These are phyloP conservation scores for Picus viridis DNA, from an alignment of 2,797 vertebrate species.

Conservation along the genomic window DNA sequence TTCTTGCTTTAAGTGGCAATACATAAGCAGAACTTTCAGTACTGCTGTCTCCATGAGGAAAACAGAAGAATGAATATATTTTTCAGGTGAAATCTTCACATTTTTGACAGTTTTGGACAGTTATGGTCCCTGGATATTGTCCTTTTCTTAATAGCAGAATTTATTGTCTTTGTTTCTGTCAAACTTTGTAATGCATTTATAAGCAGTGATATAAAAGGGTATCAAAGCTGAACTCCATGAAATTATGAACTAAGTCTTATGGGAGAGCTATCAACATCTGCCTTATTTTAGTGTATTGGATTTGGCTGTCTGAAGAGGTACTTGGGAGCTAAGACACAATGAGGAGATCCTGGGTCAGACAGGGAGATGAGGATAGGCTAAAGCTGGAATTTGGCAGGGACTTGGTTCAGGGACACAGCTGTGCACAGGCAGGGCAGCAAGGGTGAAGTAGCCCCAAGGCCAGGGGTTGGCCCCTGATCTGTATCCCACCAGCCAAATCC, in stretches of 20 bases:
- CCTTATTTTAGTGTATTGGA: not conserved
- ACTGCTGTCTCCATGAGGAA: not conserved
- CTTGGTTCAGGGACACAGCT: not conserved
- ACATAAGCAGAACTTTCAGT: not conserved
- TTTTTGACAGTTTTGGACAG: not conserved
- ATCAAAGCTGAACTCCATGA: not conserved
- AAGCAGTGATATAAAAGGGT: not conserved
- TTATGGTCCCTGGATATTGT: not conserved
- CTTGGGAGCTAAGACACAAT: not conserved
- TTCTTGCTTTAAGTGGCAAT: not conserved
- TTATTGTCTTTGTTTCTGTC: not conserved
- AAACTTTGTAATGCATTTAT: not conserved
- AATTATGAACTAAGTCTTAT: not conserved
- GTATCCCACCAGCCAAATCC: not conserved
- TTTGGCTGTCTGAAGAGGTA: not conserved
- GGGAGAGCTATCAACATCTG: not conserved
- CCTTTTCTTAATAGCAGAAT: not conserved
- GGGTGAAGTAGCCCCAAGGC: not conserved
- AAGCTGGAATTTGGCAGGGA: rapidly evolving
- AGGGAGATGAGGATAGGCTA: rapidly evolving
- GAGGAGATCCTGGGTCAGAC: not conserved
- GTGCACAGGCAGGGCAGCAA: not conserved
- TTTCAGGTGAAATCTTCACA: not conserved
- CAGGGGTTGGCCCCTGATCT: not conserved
- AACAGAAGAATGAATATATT: not conserved